phyloP scores from a whole-genome alignment of 2,888 invertebrate species.

The Apeira syringaria region DNA sequence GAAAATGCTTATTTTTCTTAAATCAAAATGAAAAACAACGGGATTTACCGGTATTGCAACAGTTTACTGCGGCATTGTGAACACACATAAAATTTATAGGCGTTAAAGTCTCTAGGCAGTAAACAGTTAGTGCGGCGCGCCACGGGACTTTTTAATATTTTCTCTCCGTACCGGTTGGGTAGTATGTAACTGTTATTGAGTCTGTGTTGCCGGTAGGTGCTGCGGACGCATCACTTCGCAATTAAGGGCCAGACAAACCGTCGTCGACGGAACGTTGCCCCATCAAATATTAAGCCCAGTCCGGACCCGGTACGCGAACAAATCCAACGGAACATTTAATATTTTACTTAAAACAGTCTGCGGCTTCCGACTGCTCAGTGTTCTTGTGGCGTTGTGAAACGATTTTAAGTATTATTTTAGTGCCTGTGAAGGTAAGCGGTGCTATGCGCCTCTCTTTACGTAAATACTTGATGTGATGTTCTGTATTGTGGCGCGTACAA shows the following conservation, averaged over 20 bases:
- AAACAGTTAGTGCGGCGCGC: slow-evolving; percentile 65
- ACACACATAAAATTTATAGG: slow-evolving; percentile 74
- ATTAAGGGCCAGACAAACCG: slow-evolving; percentile 71
- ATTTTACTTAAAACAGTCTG: slow-evolving; percentile 77
- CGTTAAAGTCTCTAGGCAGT: slow-evolving; percentile 72
- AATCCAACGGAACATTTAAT: slow-evolving; percentile 74
- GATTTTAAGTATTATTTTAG: slow-evolving; percentile 72
- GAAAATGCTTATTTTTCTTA: slow-evolving; percentile 52
- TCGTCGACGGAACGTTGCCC: slow-evolving; percentile 55
- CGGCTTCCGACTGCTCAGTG: slow-evolving; percentile 64
- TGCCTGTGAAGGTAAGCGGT: slow-evolving; percentile 46
- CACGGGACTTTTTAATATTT: slow-evolving; percentile 67
- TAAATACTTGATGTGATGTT: slow-evolving; percentile 60
- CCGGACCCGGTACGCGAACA: slow-evolving; percentile 55
- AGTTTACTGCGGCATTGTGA: slow-evolving; percentile 72
- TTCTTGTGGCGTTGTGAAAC: slow-evolving; percentile 59
- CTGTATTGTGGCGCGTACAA: slow-evolving; percentile 42
- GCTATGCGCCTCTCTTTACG: slow-evolving; percentile 41
- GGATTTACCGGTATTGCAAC: slow-evolving; percentile 73
- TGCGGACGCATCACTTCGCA: slow-evolving; percentile 61
- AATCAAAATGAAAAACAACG: slow-evolving; percentile 62
- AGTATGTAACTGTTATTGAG: neutral
- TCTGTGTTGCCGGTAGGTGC: slow-evolving; percentile 25
- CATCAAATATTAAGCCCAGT: slow-evolving; percentile 72
- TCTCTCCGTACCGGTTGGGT: slow-evolving; percentile 23